Base-by-base conservation (phyloP, 2,797 vertebrate genomes). In the Momotus momota region DNA sequence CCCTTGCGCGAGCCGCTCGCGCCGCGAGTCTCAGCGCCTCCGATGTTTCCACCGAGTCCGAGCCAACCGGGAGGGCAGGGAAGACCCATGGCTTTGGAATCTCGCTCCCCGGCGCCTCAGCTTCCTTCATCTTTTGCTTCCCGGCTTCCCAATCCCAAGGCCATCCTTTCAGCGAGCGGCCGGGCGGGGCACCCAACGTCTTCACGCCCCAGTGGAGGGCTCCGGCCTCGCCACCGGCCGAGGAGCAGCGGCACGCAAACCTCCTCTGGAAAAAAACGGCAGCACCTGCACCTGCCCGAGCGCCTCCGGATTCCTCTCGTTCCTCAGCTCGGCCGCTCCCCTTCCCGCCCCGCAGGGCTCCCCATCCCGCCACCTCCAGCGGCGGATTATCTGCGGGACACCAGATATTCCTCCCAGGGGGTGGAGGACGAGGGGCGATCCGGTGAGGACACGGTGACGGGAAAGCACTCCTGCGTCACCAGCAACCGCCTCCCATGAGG, bases 121-220 rank as follows among this genome's bases (percentile, higher is more conserved):
- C 41, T 46, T 29, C 4, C 58, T 55, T 74, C 5, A 7, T 16
- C 49, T 64, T 43, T 16, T 8, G 8, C 21, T 62, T 27, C 65
- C 54, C 14, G 6, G 17, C 26, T 52, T 35, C 64, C 27, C 4
- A 45, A 31, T 14, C 35, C 66, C 86, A 74, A 2, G 46, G 16
- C 6, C 35, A 25, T 4, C 54, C 72, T 35, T 38, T 55, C 73
- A 54, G 12, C 41, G 8, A 57, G 14, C 31, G 46, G 69, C 23
- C 3, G 51, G 51, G 45, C 23, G 22, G 29, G 54, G 33, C 25
- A 9, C 61, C 3, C 1, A n/a, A 41, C 1, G 0, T 7, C 62
- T 48, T 33, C 46, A 2, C n/a, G 17, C 29, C 69, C 14, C 5
- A 38, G 61, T 4, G 0, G 73, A 65, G 45, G 58, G 81, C 22